phyloP scores from a whole-genome alignment of 1,140 invertebrate species.

The Microplitis mediator region DNA sequence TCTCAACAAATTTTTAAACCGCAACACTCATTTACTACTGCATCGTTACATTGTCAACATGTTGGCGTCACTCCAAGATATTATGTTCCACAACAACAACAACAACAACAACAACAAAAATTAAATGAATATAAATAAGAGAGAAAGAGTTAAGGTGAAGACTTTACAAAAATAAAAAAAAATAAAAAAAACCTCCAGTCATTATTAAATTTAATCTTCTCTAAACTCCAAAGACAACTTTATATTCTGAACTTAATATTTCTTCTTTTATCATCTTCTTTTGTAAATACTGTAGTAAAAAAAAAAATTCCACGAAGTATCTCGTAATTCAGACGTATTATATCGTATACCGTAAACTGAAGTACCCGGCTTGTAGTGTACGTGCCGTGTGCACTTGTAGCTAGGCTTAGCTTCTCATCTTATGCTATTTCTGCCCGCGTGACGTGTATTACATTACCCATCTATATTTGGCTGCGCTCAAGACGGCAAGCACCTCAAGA shows the following conservation, averaged over 20 bases:
- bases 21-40: no score
- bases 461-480: conserved; percentile 56
- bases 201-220: no score
- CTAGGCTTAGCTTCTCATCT: conserved; percentile 42
- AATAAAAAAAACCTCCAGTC: not conserved
- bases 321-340: not conserved
- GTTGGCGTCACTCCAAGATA: not conserved
- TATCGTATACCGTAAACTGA: not conserved
- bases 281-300: not conserved
- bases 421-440: conserved; percentile 58
- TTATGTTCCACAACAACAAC: not conserved
- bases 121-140: not conserved
- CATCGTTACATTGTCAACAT: no score
- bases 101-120: not conserved
- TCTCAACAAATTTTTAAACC: no score
- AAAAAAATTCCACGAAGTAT: not conserved
- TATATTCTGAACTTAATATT: not conserved
- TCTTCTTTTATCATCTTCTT: not conserved
- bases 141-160: conserved; percentile 6
- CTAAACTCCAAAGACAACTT: not conserved
- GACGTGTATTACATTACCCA: conserved; percentile 60
- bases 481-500: conserved; percentile 13
- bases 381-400: conserved; percentile 57
- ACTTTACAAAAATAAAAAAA: not conserved
- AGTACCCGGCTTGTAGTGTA: not conserved